phyloP scores from a whole-genome alignment of 2,888 invertebrate genomes.

The Heliconius ismenius region DNA sequence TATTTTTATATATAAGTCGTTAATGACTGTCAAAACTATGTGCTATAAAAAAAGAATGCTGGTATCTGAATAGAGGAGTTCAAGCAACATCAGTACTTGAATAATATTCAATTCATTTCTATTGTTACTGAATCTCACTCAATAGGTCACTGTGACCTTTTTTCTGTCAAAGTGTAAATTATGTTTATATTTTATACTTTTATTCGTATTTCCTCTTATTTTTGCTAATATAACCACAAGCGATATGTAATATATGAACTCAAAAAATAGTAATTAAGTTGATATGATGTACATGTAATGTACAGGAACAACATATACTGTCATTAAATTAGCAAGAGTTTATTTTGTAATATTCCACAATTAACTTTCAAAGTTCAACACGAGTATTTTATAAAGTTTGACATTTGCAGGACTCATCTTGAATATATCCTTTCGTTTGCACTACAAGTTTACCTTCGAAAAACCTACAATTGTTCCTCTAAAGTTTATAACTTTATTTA shows the following conservation, averaged over 20 bases:
- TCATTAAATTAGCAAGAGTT: constrained; percentile 40
- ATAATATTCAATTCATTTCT: constrained; percentile 55
- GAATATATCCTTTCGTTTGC: constrained; percentile 67
- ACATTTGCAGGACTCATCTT: constrained; percentile 70
- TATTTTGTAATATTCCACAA: constrained; percentile 41
- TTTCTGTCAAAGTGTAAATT: constrained; percentile 34
- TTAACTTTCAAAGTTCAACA: constrained; percentile 62
- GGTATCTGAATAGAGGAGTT: too few relatives aligned
- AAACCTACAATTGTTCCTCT: constrained; percentile 59
- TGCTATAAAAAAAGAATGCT: neutral
- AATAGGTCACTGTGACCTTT: constrained; percentile 56
- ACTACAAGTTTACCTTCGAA: constrained; percentile 69
- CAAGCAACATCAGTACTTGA: constrained; percentile 50
- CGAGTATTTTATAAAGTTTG: constrained; percentile 58
- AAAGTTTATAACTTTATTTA: constrained; percentile 38
- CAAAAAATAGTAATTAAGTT: constrained; percentile 25
- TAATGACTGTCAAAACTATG: neutral
- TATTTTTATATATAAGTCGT: neutral
- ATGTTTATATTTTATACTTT: neutral
- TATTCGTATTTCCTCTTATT: neutral
- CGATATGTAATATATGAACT: constrained; percentile 12
- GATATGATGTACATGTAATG: constrained; percentile 16
- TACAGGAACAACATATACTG: constrained; percentile 23
- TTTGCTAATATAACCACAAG: neutral
- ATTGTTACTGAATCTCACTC: constrained; percentile 44